Base-by-base conservation (phyloP, 2,888 invertebrate species). In the Kryphioiulus occultus region DNA sequence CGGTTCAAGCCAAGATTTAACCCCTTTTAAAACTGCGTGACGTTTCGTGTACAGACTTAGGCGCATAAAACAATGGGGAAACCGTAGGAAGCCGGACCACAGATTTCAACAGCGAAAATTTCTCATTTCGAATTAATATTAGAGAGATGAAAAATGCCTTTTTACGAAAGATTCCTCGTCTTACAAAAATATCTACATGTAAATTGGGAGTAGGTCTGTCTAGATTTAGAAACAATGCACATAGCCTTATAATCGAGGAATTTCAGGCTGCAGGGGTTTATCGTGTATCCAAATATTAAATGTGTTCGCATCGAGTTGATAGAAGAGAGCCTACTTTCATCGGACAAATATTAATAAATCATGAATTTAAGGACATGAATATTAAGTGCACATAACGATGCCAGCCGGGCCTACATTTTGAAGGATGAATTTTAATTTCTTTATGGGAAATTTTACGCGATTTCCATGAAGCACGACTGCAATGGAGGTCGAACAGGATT, bases 391-490 rank as follows among this genome's bases (percentile, higher is more conserved):
- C 68, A 68, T n/a, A 68, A 68, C 68, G 68, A 68, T 12, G 68
- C 9, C 68, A 26, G 68, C 68, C 68, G 26, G 68, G 68, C 68
- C 68, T 68, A 68, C 26, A 68, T 68, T 68, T 26, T 68, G 68
- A 68, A 68, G 68, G 68, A 68, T 68, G 68, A 68, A 68, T 68
- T 68, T 68, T 68, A 68, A 68, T 68, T 68, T 68, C 59, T 5
- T n/a, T n/a, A 47, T 53, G 12, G n/a, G 68, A 26, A 68, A 68
- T 68, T 68, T 68, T 26, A 68, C 7, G 68, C 26, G 68, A 26
- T 26, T 68, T 68, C n/a, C 68, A 68, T 12, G 68, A 9, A 26
- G 68, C 68, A 68, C 68, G 68, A 26, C 26, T 26, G 26, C 26
- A 10, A 26, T 26, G 68, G 68, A 68, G 68, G 68, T 68, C 68